Conservation (phyloP, 2,113 vertebrate genomes). For the Platysternon megacephalum region DNA sequence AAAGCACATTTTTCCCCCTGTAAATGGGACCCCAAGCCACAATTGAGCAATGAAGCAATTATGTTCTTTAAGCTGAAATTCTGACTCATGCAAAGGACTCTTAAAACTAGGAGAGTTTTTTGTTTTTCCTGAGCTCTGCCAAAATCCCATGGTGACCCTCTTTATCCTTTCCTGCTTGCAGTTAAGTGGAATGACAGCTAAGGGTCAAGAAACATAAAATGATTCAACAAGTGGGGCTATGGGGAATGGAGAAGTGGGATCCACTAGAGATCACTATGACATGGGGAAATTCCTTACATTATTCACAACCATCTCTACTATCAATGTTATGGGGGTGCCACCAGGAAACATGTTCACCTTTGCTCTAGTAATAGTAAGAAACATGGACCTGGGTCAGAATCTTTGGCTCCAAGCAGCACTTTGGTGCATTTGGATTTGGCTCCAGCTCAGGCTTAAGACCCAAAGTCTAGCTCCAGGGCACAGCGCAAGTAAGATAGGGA, state of each 20-base stretch:
- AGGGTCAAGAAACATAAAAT: neutral
- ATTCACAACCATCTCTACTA: neutral
- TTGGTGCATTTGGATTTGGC: neutral
- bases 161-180: neutral
- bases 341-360: neutral
- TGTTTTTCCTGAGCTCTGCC: neutral
- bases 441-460: neutral
- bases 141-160: neutral
- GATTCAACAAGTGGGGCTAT: neutral
- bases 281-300: neutral
- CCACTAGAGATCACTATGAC: neutral
- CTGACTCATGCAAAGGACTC: slow-evolving; percentile 30
- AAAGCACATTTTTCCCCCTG: neutral
- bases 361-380: neutral
- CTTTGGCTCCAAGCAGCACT: neutral
- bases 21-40: slow-evolving; percentile 42
- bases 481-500: neutral
- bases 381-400: neutral
- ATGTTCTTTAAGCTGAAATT: slow-evolving; percentile 24
- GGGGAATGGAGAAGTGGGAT: neutral
- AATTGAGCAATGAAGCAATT: slow-evolving; percentile 21
- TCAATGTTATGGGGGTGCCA: fast-evolving
- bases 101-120: neutral
- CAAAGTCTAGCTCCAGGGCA: neutral
- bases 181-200: neutral